Percentiles rank a stretch among this genome's conserved stretches.
Conservation (phyloP, 92 coral and sea anemone genomes). For the Phenganax marumi region DNA sequence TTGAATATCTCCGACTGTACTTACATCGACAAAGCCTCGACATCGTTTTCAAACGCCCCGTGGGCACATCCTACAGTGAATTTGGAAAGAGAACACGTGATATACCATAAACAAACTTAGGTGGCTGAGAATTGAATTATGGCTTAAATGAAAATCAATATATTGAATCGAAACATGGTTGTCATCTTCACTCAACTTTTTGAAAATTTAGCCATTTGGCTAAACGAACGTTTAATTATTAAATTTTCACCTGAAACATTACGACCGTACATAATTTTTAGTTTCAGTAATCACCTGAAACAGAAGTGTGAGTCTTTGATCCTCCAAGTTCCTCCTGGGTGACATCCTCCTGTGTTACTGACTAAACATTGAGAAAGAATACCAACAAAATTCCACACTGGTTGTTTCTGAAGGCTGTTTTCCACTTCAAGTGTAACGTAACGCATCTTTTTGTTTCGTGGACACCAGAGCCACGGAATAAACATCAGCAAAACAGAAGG, state of each 20-base stretch:
- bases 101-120: not conserved
- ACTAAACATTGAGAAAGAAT: slow-evolving; percentile 44
- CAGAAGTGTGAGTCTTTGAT: slow-evolving; percentile 86
- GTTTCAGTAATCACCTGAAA: slow-evolving; percentile 53
- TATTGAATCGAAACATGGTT: too few relatives aligned
- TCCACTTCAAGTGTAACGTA: too few relatives aligned
- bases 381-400: not conserved
- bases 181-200: too few relatives aligned
- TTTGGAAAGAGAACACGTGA: not conserved
- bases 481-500: too few relatives aligned
- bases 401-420: too few relatives aligned
- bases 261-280: too few relatives aligned
- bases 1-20: slow-evolving; percentile 17
- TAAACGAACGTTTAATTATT: too few relatives aligned
- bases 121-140: not conserved
- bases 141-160: too few relatives aligned
- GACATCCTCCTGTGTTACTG: slow-evolving; percentile 96
- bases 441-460: too few relatives aligned
- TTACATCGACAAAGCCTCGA: slow-evolving; percentile 93
- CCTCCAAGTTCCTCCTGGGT: slow-evolving; percentile 99
- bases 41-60: slow-evolving; percentile 98
- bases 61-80: slow-evolving; percentile 72
- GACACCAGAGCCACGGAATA: too few relatives aligned
- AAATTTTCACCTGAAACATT: too few relatives aligned
- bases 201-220: too few relatives aligned